These are phyloP conservation scores for Ianthella basta DNA, from an alignment of 37 sponge, comb jelly and placozoan genomes.

Conservation along the genomic window DNA sequence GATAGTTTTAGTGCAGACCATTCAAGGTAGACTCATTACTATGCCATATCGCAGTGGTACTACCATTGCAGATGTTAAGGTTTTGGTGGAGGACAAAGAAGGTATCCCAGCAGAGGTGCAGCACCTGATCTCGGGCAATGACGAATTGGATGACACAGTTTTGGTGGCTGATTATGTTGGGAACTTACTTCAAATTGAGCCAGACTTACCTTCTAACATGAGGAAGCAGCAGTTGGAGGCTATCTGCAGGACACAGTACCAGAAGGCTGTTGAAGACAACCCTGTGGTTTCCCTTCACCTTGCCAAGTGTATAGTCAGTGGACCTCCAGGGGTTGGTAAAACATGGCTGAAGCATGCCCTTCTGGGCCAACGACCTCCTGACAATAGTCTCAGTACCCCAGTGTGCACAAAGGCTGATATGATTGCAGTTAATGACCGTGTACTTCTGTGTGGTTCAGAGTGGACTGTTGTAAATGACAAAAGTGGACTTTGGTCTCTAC, in stretches of 20 bases:
- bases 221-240: neutral
- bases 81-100: slow-evolving; percentile 10
- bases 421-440: neutral
- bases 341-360: slow-evolving; percentile 19
- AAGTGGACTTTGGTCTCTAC: too few species aligned
- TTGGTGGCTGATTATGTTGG: neutral
- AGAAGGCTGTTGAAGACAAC: neutral
- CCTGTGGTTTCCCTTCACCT: neutral
- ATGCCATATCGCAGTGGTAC: neutral
- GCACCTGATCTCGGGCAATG: slow-evolving; percentile 7
- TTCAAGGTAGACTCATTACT: too few species aligned
- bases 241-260: neutral
- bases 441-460: neutral
- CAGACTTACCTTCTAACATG: neutral
- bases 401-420: neutral
- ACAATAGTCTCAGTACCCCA: slow-evolving; percentile 13
- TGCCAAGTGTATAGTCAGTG: neutral
- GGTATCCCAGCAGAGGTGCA: slow-evolving; percentile 20
- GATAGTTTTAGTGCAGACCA: too few species aligned
- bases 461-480: too few species aligned
- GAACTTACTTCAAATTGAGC: too few species aligned
- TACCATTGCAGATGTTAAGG: slow-evolving; percentile 20
- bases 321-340: slow-evolving; percentile 19
- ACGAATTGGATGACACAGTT: neutral
- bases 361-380: slow-evolving; percentile 13